Base-by-base conservation (phyloP, 1,140 invertebrate species). In the Heliconius melpomene region DNA sequence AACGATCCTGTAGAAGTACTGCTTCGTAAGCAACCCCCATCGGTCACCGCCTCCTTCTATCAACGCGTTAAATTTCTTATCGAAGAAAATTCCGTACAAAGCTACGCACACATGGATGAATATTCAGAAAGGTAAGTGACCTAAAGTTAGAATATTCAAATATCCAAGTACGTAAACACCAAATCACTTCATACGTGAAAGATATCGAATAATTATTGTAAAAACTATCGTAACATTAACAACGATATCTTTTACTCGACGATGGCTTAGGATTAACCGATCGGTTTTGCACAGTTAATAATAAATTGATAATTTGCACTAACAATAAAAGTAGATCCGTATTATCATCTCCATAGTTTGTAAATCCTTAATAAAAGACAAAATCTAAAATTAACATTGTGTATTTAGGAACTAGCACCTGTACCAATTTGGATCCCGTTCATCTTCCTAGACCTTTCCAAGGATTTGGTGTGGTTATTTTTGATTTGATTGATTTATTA, bases 41-140 rank as follows among this genome's bases (percentile, higher is more conserved):
- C 98, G 57, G 98, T 99, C 52, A 99, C 98, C 2, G 98, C 98
- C 8, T 99, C 98, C 2, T 99, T 99, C 94, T 99, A 99, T 90
- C 98, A 99, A 91, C 96, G 98, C 66, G 98, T 99, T 91, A 98
- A 99, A 90, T 99, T 99, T 95, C 96, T 99, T 77, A 99, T 99
- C 79, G 98, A 99, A 95, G 98, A 99, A 92, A 98, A 99, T 92
- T 99, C 98, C 79, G 98, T 99, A 38, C 99, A 99, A 94, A 99
- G 98, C 88, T 99, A 99, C 95, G 98, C 98, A 32, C 98, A 99
- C 90, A 97, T 98, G 95, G 98, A 98, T 94, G 98, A 99, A 95
- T 99, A 99, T 95, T 98, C 98, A 86, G 98, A 99, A 96, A 99
- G 98, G 99, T 99, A 97, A 97, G 97, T 96, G 74, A 77, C 74